Base-by-base conservation (phyloP, 2,797 vertebrate genomes). In the Silurus lanzhouensis region DNA sequence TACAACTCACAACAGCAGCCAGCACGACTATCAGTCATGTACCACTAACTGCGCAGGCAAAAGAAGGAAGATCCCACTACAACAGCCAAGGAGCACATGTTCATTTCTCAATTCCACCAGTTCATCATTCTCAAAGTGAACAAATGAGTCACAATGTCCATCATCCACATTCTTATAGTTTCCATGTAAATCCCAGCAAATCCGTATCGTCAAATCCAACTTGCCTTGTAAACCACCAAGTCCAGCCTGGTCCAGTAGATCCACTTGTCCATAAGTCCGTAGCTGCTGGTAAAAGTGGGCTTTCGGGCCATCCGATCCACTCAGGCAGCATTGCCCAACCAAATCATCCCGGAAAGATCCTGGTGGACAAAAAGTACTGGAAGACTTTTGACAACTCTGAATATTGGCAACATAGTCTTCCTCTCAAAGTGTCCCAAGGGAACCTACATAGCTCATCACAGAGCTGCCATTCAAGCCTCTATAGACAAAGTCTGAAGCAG, bases 371-470 rank as follows among this genome's bases (percentile, higher is more conserved):
- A 92, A 98, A 97, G 94, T 94, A 97, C 90, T 97, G 96, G 95
- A 98, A 97, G 92, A 97, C 97, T 80, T 99, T 99, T 91, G 98
- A 99, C 95, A 99, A 99, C 95, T 98, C 98, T 19, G 97, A 99
- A 89, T 99, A 99, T 94, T 99, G 98, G 98, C 98, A 99, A 91
- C 98, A 99, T 94, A 99, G 98, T 93, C 95, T 99, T 93, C 98
- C 98, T 0, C 96, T 97, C 0, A 96, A 97, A 84, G 96, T 96
- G 82, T 95, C 86, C 70, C 88, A 85, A 22, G 82, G 66, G 31
- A 88, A 88, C 57, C 15, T 89, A 90, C 1, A 84, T 67, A 97
- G 97, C 85, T 97, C 96, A 82, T 94, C 96, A 89, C 97, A 97
- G 90, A 97, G 96, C 87, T 97, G 96, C 89, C 97, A 96, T 88